Evolutionary conservation across 1,140 invertebrate genomes (phyloP).

Genomic region (Cyclina sinensis): DNA sequence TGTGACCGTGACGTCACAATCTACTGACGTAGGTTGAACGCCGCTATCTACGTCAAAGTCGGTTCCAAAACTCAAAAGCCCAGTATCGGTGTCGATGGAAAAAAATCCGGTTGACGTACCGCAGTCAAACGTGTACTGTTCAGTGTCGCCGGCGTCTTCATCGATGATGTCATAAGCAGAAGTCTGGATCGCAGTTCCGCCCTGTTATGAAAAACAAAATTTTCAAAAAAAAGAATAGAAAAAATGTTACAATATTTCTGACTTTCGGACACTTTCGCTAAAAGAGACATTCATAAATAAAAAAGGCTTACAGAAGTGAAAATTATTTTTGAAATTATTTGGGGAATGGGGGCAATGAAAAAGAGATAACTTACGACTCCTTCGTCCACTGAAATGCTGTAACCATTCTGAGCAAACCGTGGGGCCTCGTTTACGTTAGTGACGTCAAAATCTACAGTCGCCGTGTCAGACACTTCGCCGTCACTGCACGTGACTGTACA

Average conservation of each 20-base stretch:
- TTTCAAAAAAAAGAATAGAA: too few relatives aligned
- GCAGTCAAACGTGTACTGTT: slow-evolving; percentile 8
- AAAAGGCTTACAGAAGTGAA: too few relatives aligned
- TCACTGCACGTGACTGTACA: slow-evolving; percentile 52
- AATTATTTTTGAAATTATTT: too few relatives aligned
- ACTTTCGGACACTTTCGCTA: neutral
- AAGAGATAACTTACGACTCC: slow-evolving; percentile 11
- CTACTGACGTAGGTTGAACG: slow-evolving; percentile 4
- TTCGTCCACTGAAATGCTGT: slow-evolving; percentile 46
- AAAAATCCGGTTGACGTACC: slow-evolving; percentile 41
- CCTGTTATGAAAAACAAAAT: neutral
- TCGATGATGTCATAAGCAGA: slow-evolving; percentile 20
- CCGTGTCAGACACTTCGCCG: slow-evolving; percentile 37
- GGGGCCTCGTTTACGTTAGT: slow-evolving; percentile 49
- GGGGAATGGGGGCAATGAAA: too few relatives aligned
- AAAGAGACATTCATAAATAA: too few relatives aligned
- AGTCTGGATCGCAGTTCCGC: neutral
- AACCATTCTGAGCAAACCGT: slow-evolving; percentile 42
- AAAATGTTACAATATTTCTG: neutral
- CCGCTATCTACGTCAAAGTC: slow-evolving; percentile 49
- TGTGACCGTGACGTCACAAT: slow-evolving; percentile 29
- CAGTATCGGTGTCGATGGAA: slow-evolving; percentile 5
- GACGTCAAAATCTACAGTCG: slow-evolving; percentile 21
- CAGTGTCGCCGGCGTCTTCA: neutral
- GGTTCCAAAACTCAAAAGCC: neutral